Percentiles rank a stretch among this genome's conserved stretches.
Evolutionary conservation across 2,888 invertebrate genomes (phyloP).

Genomic region (Phania funesta): DNA sequence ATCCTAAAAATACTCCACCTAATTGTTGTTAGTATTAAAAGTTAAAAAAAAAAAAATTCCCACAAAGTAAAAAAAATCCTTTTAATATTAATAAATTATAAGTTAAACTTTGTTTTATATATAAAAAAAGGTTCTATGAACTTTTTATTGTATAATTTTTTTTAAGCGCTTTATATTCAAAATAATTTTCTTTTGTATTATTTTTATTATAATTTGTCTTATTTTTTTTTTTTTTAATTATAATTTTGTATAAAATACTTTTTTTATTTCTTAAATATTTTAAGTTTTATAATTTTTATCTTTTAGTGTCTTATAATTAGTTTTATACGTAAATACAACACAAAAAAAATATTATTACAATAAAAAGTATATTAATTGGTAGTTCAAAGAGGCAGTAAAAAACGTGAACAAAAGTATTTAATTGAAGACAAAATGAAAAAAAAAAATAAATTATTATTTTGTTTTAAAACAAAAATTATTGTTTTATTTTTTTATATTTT

Average conservation of each 20-base stretch:
- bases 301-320: conserved; percentile 53
- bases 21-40: neutral
- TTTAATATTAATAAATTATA: conserved; percentile 29
- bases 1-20: conserved; percentile 36
- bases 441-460: conserved; percentile 56
- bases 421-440: neutral
- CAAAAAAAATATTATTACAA: conserved; percentile 8
- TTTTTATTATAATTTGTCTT: neutral
- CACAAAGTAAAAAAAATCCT: neutral
- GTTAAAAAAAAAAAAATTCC: neutral
- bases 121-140: conserved; percentile 48
- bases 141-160: conserved; percentile 6
- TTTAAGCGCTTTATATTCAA: neutral
- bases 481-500: conserved; percentile 20
- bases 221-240: neutral
- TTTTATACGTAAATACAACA: conserved; percentile 21
- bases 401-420: neutral
- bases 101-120: neutral
- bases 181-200: neutral
- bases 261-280: neutral
- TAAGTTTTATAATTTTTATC: conserved; percentile 8
- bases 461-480: conserved; percentile 52
- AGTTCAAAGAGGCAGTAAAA: neutral
- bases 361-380: neutral
- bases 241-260: neutral